phyloP scores from a whole-genome alignment of 2,888 invertebrate species.

The Drepana falcataria region DNA sequence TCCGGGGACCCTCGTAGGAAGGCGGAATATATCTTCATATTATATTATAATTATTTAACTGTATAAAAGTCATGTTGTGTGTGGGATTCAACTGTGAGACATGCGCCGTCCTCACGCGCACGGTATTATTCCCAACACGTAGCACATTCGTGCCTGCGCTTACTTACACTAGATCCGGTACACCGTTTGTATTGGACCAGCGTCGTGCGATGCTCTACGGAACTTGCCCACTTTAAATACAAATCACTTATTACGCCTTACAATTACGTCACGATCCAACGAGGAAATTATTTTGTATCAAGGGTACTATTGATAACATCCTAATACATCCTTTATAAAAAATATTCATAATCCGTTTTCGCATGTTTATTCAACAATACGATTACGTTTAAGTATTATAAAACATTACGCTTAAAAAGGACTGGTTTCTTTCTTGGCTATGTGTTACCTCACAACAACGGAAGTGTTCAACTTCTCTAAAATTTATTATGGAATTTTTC shows the following conservation, averaged over 20 bases:
- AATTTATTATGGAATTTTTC: no score
- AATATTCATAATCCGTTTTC: no score
- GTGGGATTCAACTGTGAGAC: not conserved
- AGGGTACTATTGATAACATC: not conserved
- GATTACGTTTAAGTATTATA: no score
- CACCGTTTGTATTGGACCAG: conserved; percentile 34
- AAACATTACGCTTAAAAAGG: no score
- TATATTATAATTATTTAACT: not conserved
- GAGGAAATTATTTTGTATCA: not conserved
- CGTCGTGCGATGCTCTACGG: conserved; percentile 21
- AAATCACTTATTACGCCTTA: conserved; percentile 3
- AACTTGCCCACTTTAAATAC: conserved; percentile 14
- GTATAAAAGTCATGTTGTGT: not conserved
- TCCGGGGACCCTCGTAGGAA: no score
- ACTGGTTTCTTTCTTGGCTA: no score
- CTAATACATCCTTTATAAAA: no score
- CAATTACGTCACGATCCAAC: not conserved
- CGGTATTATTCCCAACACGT: conserved; percentile 37
- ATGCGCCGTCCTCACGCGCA: not conserved
- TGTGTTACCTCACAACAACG: no score
- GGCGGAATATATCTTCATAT: not conserved
- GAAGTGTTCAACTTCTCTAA: no score
- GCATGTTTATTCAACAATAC: no score
- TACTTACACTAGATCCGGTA: conserved; percentile 50
- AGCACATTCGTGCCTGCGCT: conserved; percentile 33